A percentile compares a stretch with the other conserved stretches of the same genome.
Evolutionary conservation across 2,888 invertebrate genomes (phyloP).

Genomic region (Mesorhabditis spiculigera): DNA sequence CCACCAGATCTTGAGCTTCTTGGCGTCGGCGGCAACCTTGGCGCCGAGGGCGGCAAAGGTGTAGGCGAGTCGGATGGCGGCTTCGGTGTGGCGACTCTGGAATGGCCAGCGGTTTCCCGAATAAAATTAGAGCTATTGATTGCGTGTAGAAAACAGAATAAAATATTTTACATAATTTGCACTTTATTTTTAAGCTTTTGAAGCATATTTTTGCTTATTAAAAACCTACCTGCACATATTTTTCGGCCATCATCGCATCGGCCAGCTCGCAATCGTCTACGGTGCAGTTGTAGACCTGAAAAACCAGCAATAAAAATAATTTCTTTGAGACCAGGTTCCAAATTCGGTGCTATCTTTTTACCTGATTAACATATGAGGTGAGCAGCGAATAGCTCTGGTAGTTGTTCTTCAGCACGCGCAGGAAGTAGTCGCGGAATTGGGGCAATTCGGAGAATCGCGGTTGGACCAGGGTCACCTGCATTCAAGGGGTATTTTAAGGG

Average conservation of each 20-base stretch:
- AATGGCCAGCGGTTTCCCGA: background rate
- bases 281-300: slow-evolving; percentile 36
- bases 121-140: too few species aligned
- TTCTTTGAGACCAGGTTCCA: too few species aligned
- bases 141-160: too few species aligned
- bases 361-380: slow-evolving; percentile 53
- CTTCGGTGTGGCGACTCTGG: slow-evolving; percentile 41
- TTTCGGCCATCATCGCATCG: slow-evolving; percentile 25
- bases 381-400: slow-evolving; percentile 52
- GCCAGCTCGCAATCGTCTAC: slow-evolving; percentile 29
- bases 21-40: slow-evolving; percentile 32
- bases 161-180: too few species aligned
- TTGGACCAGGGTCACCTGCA: slow-evolving; percentile 24
- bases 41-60: slow-evolving; percentile 47
- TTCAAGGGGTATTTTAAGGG: too few species aligned
- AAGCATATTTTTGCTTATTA: too few species aligned
- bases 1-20: slow-evolving; percentile 40
- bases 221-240: slow-evolving; percentile 23
- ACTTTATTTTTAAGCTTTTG: too few species aligned
- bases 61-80: slow-evolving; percentile 50
- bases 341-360: too few species aligned
- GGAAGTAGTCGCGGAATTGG: slow-evolving; percentile 53
- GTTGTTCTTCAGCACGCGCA: slow-evolving; percentile 53
- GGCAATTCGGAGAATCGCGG: slow-evolving; percentile 41
- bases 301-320: too few species aligned